Percentiles rank a stretch among this genome's conserved stretches.
These are phyloP conservation scores for Ptilodon capucinus DNA, from an alignment of 2,888 invertebrate species.

Conservation along the genomic window DNA sequence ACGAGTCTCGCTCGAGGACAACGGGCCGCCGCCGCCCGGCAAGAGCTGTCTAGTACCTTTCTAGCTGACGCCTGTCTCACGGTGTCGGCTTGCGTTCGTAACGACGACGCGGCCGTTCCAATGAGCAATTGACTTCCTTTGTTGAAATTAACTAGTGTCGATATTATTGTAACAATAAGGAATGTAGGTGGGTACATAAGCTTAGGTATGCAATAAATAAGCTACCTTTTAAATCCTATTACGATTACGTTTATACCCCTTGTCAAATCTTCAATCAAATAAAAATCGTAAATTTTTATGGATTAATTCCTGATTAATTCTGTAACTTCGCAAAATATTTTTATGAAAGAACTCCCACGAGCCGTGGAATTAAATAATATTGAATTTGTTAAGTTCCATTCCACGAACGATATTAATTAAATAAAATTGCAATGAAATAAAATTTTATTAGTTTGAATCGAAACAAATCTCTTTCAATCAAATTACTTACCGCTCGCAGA, in stretches of 20 bases:
- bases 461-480: neutral
- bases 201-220: neutral
- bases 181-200: neutral
- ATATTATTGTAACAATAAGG: neutral
- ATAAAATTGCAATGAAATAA: neutral
- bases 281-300: too few species aligned
- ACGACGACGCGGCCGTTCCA: neutral
- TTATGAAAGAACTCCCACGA: neutral
- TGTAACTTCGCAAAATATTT: neutral
- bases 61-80: constrained; percentile 10
- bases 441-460: neutral
- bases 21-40: constrained; percentile 32
- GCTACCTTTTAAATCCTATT: too few species aligned
- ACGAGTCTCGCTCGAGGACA: constrained; percentile 36
- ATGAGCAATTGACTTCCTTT: neutral
- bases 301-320: too few species aligned
- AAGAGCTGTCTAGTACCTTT: constrained; percentile 34
- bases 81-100: neutral
- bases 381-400: neutral
- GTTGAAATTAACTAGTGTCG: neutral
- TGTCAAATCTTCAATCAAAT: too few species aligned
- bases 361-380: neutral
- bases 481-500: neutral
- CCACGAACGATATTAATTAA: neutral
- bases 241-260: too few species aligned